Percentiles rank a stretch among this genome's conserved stretches.
Evolutionary conservation across 2,888 invertebrate genomes (phyloP).

Genomic region (Carabus problematicus): DNA sequence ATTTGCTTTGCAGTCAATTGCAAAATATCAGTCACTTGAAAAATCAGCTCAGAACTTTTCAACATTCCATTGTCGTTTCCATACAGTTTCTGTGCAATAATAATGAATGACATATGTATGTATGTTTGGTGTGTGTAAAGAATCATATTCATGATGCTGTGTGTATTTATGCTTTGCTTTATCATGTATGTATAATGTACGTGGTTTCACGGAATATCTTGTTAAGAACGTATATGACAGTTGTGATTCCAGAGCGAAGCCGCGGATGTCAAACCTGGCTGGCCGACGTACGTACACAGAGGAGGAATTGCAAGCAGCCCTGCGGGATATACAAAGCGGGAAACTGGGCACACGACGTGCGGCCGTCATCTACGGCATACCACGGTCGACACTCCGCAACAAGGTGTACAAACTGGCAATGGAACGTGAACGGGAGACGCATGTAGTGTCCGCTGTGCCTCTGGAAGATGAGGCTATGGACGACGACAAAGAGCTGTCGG

Average conservation of each 20-base stretch:
- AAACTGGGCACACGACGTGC: conserved; percentile 92
- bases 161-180: too few species aligned
- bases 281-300: conserved; percentile 90
- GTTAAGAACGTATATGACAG: conserved; percentile 51
- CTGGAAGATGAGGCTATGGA: conserved; percentile 63
- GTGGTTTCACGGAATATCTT: conserved; percentile 14
- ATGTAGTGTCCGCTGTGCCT: conserved; percentile 58
- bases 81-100: too few species aligned
- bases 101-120: too few species aligned
- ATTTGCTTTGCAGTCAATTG: conserved; percentile 1
- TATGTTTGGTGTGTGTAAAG: too few species aligned
- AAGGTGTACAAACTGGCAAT: conserved; percentile 87
- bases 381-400: conserved; percentile 93
- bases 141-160: too few species aligned
- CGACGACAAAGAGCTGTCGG: conserved; percentile 66
- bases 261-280: conserved; percentile 69
- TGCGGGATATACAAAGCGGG: conserved; percentile 92
- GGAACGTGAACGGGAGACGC: conserved; percentile 73
- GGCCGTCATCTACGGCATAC: conserved; percentile 95
- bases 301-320: conserved; percentile 91
- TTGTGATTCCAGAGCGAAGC: conserved; percentile 71
- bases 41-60: too few species aligned
- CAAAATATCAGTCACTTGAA: neutral
- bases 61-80: too few species aligned
- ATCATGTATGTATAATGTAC: too few species aligned